These are phyloP conservation scores for Agrochola circellaris DNA, from an alignment of 2,888 invertebrate genomes.

Conservation along the genomic window DNA sequence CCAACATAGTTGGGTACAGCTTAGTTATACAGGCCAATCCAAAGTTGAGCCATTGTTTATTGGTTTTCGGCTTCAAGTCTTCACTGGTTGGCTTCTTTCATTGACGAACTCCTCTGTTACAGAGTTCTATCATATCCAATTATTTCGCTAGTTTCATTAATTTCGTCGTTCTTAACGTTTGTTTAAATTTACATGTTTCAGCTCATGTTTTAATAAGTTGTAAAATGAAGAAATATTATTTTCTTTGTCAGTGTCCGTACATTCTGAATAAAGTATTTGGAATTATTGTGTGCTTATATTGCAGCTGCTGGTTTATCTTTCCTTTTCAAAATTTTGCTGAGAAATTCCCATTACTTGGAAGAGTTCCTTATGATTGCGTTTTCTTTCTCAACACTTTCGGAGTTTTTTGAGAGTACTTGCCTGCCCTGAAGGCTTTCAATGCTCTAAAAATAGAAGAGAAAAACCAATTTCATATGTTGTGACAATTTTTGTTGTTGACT, in stretches of 20 bases:
- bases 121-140: neutral
- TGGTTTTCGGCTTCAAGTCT: neutral
- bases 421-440: neutral
- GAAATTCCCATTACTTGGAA: neutral
- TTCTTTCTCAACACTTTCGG: neutral
- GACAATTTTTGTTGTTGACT: neutral
- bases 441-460: neutral
- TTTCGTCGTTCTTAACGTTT: neutral
- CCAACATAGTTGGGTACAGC: too few species aligned
- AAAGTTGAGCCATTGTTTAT: neutral
- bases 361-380: neutral
- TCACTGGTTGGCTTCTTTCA: neutral
- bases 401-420: too few species aligned
- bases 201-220: conserved; percentile 8
- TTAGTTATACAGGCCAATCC: too few species aligned
- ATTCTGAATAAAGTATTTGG: conserved; percentile 7
- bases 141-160: neutral
- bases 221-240: conserved; percentile 2
- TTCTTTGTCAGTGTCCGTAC: conserved; percentile 8
- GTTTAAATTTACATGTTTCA: conserved; percentile 18
- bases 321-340: neutral
- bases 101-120: neutral
- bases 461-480: neutral
- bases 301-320: neutral
- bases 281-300: conserved; percentile 18